Percentiles rank a stretch among this genome's conserved stretches.
Conservation (phyloP, 1,140 invertebrate species). For the Plectrocnemia conspersa region DNA sequence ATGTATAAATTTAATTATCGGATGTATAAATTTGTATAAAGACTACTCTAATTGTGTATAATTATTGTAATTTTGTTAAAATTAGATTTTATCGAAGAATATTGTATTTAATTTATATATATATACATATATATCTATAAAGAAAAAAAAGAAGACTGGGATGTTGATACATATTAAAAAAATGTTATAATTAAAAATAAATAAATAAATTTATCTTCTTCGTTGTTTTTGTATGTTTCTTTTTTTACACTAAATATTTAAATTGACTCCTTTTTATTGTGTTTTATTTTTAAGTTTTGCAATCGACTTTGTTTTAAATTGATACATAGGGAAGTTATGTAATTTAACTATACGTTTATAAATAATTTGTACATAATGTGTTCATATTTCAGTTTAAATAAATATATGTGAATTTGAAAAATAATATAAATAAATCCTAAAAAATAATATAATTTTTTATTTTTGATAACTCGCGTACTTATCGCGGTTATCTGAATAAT, state of each 20-base stretch:
- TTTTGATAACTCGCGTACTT: no score
- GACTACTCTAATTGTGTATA: conserved; percentile 9
- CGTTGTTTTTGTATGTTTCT: conserved; percentile 1
- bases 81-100: conserved; percentile 18
- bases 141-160: conserved; percentile 36
- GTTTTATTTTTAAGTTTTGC: conserved; percentile 9
- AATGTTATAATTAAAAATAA: conserved; percentile 19
- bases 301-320: conserved; percentile 26
- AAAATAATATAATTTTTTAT: conserved; percentile 24
- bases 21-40: conserved; percentile 14
- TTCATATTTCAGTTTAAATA: conserved; percentile 35
- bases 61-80: conserved; percentile 17
- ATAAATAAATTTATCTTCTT: conserved; percentile 6
- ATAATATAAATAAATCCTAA: conserved; percentile 32
- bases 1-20: no score
- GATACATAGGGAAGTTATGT: conserved; percentile 22
- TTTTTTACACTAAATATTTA: background rate
- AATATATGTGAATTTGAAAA: conserved; percentile 34
- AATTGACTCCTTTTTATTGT: conserved; percentile 6
- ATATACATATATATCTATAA: no score
- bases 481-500: no score
- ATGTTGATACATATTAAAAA: conserved; percentile 24
- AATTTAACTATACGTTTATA: conserved; percentile 29
- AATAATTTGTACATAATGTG: conserved; percentile 35
- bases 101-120: conserved; percentile 35